phyloP scores from a whole-genome alignment of 2,888 invertebrate species.

The Cyrtodaria siliqua region DNA sequence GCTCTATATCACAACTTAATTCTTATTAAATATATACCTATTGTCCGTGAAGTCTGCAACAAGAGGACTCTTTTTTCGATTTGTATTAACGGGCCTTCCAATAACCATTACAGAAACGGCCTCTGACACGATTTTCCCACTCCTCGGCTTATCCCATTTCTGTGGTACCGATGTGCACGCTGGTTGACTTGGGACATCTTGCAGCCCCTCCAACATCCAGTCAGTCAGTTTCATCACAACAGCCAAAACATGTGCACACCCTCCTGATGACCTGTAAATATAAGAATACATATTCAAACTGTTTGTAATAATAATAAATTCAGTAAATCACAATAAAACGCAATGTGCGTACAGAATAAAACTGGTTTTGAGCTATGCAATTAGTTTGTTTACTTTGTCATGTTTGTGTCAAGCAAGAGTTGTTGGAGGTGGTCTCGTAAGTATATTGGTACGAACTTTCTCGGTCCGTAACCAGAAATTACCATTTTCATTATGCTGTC shows the following conservation, averaged over 20 bases:
- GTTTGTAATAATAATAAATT: no score
- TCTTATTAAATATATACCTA: conserved; percentile 16
- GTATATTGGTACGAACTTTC: no score
- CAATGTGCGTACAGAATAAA: no score
- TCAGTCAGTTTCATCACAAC: conserved; percentile 23
- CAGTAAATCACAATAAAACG: no score
- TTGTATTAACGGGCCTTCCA: conserved; percentile 12
- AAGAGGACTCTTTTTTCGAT: conserved; percentile 31
- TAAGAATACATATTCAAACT: no score
- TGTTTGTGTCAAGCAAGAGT: no score
- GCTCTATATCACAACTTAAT: neutral
- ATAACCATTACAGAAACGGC: conserved; percentile 45
- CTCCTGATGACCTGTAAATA: no score
- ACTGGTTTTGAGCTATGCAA: no score
- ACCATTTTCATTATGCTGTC: no score
- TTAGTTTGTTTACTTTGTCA: no score
- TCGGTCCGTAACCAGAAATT: no score
- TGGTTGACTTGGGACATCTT: conserved; percentile 19
- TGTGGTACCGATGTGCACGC: conserved; percentile 24
- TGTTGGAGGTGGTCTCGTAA: no score
- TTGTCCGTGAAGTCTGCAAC: conserved; percentile 26
- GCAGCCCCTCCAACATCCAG: conserved; percentile 18
- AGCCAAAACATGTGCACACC: conserved; percentile 26
- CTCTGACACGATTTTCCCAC: conserved; percentile 26
- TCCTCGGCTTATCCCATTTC: conserved; percentile 41